Conservation (phyloP, 2,113 vertebrate genomes). For the Tinamus guttatus region DNA sequence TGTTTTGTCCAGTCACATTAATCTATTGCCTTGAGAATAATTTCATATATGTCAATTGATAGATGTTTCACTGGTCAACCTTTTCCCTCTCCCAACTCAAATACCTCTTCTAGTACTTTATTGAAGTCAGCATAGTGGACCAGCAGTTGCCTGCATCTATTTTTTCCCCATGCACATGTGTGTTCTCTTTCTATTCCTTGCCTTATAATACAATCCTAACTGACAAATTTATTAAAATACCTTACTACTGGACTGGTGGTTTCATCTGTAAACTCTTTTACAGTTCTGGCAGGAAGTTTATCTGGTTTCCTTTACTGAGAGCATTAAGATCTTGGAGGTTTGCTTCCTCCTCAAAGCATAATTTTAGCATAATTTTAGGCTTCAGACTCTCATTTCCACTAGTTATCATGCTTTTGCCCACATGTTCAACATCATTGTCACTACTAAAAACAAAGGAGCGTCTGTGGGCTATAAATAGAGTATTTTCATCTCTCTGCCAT, state of each 20-base stretch:
- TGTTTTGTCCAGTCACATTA: slow-evolving; percentile 12
- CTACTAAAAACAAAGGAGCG: not conserved
- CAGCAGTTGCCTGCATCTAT: not conserved
- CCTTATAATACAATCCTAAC: not conserved
- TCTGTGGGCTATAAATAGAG: not conserved
- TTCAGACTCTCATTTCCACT: not conserved
- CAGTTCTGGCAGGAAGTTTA: not conserved
- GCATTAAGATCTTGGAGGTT: not conserved
- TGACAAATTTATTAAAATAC: not conserved
- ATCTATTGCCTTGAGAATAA: not conserved
- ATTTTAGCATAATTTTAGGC: fast-evolving
- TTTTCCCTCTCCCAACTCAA: not conserved
- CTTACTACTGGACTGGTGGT: not conserved
- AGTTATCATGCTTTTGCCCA: not conserved
- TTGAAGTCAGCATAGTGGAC: not conserved
- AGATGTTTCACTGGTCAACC: not conserved
- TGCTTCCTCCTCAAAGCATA: not conserved
- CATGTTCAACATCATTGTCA: not conserved
- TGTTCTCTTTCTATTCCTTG: not conserved
- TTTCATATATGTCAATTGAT: not conserved
- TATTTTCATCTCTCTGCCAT: not conserved
- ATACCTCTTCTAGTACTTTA: not conserved
- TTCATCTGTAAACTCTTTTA: not conserved
- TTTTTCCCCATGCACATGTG: not conserved
- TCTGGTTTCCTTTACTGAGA: not conserved